Evolutionary conservation across 2,797 vertebrate genomes (phyloP), one percentile per base, ranked within the genome.

Genomic region (Lerista edwardsae): DNA sequence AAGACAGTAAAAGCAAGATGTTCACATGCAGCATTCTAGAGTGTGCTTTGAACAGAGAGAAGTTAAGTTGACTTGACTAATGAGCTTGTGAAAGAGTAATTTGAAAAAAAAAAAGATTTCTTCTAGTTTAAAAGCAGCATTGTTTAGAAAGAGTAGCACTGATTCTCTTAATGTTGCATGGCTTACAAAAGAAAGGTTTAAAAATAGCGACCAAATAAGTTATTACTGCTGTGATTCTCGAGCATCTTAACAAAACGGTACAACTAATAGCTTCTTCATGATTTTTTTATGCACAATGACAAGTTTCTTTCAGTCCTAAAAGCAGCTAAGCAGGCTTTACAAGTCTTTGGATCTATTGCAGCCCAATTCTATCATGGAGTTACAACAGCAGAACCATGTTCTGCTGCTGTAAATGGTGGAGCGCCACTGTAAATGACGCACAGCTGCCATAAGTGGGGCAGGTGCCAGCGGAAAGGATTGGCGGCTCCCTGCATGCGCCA

Each of bases 1-100:
- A 96, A 93, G 95, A 90, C 92, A n/a, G 94, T 87, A 85, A 90
- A 86, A 91, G 89, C 59, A 86, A 94, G 92, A 91, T 93, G 91
- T 95, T 95, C 90, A 93, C 93, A 88, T 69, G 65, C 83, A 64
- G 61, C 64, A 74, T 65, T 23, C 15, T 17, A 51, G 47, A 51
- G 61, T 34, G 87, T 51, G 34, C 10, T 80, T 15, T 75, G 75
- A 27, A 84, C 77, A 68, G n/a, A 86, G 68, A 87, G 84, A 74
- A 68, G 79, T 61, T 7, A 92, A 55, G 51, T 15, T 55, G 14
- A 84, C 51, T 57, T 78, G 92, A 93, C 81, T 80, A 94, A 94
- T 91, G 90, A 88, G 81, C 64, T 17, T 93, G 83, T 75, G 79
- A 82, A 90, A 69, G 9, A 8, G 80, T 12, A 51, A 73, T 44